These are phyloP conservation scores for Phrynocephalus forsythii DNA, from an alignment of 2,797 vertebrate species.

Conservation along the genomic window DNA sequence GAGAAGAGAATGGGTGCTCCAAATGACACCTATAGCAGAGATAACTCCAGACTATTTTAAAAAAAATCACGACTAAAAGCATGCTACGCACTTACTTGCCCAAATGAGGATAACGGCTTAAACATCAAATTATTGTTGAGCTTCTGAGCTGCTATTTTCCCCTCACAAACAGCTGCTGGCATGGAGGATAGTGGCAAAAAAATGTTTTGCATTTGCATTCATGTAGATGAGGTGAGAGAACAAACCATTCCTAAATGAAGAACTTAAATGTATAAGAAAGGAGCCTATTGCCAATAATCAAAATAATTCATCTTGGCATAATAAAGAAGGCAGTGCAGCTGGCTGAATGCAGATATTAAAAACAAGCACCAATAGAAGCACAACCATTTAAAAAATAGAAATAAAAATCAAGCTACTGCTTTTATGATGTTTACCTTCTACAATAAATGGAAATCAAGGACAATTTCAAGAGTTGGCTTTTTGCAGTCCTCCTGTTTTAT, in stretches of 20 bases:
- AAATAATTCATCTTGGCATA: constrained; percentile 74
- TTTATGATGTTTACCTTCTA: constrained; percentile 63
- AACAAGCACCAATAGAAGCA: constrained; percentile 53
- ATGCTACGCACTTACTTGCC: constrained; percentile 39
- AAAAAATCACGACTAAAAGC: constrained; percentile 58
- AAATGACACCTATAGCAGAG: constrained; percentile 45
- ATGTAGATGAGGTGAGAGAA: constrained; percentile 68
- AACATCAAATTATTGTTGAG: constrained; percentile 57
- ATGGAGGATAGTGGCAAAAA: constrained; percentile 57
- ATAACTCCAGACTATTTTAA: constrained; percentile 34
- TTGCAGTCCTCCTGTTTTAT: neutral
- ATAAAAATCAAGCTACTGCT: constrained; percentile 12
- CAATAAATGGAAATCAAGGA: constrained; percentile 55
- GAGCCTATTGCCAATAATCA: constrained; percentile 73
- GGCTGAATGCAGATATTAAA: constrained; percentile 63
- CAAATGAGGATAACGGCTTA: constrained; percentile 44
- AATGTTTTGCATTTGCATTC: constrained; percentile 61
- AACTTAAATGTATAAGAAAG: constrained; percentile 70
- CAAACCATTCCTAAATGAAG: constrained; percentile 68
- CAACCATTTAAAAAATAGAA: constrained; percentile 33
- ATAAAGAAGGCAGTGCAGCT: constrained; percentile 68
- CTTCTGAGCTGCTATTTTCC: constrained; percentile 45
- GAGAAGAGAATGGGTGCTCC: constrained; percentile 25
- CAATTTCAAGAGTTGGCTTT: neutral
- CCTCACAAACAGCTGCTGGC: constrained; percentile 64